Base-by-base conservation (phyloP, 1,140 invertebrate species). In the Eulimnadia texana region DNA sequence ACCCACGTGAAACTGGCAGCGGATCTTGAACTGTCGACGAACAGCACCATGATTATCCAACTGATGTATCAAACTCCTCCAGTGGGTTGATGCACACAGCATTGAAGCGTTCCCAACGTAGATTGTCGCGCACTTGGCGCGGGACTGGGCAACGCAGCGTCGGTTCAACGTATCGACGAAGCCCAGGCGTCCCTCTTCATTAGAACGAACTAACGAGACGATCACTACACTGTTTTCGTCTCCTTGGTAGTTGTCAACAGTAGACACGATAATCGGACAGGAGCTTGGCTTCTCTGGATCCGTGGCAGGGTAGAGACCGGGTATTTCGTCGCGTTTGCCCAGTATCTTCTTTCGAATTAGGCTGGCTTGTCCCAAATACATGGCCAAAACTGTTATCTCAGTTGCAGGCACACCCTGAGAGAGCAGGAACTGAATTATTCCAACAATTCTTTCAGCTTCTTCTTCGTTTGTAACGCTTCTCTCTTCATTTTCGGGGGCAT, bases 1-100 rank as follows among this genome's bases (percentile, higher is more conserved):
- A n/a, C 69, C 53, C 6, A 73, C 71, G 63, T 78, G 76, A 66
- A 74, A 77, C 62, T 74, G 70, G 66, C 77, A 78, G 16, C 62
- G 64, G 3, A 78, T 59, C 3, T 49, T 55, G 3, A 78, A 54
- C 13, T 59, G 58, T 52, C 54, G 3, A 16, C 64, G 61, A 61
- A 70, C 54, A 25, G 53, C 57, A 16, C 53, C 63, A 0, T n/a
- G 3, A 3, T 3, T 16, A 23, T 58, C 0, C 47, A 60, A 25
- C 3, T 59, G 2, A 13, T 29, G 11, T 23, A 50, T 51, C 0
- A 60, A 20, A n/a, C 0, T n/a, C 16, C 27, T 60, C 58, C 58
- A 60, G 23, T 13, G 23, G 2, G 33, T 19, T 3, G 50, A 22
- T 20, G 1, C 50, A 13, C 50, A 3, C 11, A 65, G 42, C 1